phyloP scores from a whole-genome alignment of 2,797 vertebrate genomes.

The Acanthornis magna region DNA sequence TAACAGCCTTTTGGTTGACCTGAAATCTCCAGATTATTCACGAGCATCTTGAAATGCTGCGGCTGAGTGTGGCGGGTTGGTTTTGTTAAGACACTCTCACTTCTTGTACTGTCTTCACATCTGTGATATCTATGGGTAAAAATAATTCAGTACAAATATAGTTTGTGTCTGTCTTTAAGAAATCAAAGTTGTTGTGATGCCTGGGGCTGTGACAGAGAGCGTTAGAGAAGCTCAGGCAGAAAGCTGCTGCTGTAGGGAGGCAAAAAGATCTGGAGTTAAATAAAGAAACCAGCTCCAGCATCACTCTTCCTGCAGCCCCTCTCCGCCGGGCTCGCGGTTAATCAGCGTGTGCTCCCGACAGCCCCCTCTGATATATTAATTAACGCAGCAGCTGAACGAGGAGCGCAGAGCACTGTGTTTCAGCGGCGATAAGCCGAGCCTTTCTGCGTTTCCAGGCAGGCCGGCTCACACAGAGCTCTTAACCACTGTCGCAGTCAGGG shows the following conservation, averaged over 20 bases:
- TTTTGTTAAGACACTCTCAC: background rate
- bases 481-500: rapidly evolving
- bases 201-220: background rate
- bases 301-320: background rate
- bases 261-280: slow-evolving; percentile 22
- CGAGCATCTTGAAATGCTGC: background rate
- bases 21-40: background rate
- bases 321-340: rapidly evolving
- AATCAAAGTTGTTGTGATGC: slow-evolving; percentile 19
- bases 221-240: background rate
- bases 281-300: background rate
- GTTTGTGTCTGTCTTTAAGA: slow-evolving; percentile 25
- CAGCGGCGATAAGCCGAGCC: rapidly evolving
- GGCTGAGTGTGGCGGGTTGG: background rate
- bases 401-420: background rate
- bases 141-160: slow-evolving; percentile 20
- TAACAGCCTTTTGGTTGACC: background rate
- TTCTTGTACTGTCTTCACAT: background rate
- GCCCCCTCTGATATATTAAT: background rate
- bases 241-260: slow-evolving; percentile 11
- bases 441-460: background rate
- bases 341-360: rapidly evolving
- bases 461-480: background rate
- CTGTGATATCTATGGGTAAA: background rate
- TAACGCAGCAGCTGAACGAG: background rate